Conservation (phyloP, 2,113 vertebrate genomes). For the Petaurus breviceps region DNA sequence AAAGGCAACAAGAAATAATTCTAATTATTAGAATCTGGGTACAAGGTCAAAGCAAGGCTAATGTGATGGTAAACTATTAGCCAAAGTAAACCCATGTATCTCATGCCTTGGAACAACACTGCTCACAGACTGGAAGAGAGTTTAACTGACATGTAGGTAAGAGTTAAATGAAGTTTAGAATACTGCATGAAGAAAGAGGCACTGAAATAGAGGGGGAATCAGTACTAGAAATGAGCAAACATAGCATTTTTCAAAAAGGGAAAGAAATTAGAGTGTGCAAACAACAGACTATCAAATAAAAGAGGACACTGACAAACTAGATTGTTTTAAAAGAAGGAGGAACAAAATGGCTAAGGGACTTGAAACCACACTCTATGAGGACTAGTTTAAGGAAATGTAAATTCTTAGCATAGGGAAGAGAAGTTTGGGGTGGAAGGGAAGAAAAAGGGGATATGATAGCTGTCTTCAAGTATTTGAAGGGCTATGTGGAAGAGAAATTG, state of each 20-base stretch:
- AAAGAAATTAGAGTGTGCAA: not conserved
- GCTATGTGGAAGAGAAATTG: not conserved
- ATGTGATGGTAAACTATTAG: not conserved
- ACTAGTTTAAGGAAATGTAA: not conserved
- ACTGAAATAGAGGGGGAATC: not conserved
- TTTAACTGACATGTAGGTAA: not conserved
- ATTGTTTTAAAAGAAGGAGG: not conserved
- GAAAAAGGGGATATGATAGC: not conserved
- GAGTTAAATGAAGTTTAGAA: not conserved
- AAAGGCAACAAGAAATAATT: not conserved
- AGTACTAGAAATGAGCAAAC: not conserved
- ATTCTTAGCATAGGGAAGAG: not conserved
- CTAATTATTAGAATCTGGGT: rapidly evolving
- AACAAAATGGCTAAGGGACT: not conserved
- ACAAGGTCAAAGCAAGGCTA: not conserved
- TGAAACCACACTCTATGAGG: not conserved
- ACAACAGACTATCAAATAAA: not conserved
- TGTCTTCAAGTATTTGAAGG: not conserved
- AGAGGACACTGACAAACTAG: not conserved
- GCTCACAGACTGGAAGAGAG: not conserved
- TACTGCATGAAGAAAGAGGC: not conserved
- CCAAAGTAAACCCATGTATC: not conserved
- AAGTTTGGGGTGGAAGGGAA: not conserved
- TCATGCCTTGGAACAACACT: not conserved
- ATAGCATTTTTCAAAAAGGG: not conserved